Evolutionary conservation across 2,113 vertebrate species (phyloP).

Genomic region (Lamprotornis superbus): DNA sequence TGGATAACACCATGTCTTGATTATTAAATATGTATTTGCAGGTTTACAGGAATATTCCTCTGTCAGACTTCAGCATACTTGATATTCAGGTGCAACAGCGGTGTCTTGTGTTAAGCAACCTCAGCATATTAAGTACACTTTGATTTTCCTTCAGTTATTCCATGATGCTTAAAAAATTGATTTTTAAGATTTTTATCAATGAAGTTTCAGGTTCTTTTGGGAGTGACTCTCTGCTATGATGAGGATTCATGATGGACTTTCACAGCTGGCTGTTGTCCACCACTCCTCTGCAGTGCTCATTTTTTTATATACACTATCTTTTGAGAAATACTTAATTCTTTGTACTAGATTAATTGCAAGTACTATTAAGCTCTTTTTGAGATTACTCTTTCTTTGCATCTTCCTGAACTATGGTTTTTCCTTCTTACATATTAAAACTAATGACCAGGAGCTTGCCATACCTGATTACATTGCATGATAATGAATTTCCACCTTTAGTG

Average conservation of each 20-base stretch:
- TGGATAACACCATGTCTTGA: slow-evolving; percentile 36
- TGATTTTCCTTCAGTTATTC: slow-evolving; percentile 69
- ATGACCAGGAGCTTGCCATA: not conserved
- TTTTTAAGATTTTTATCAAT: slow-evolving; percentile 54
- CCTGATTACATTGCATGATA: slow-evolving; percentile 12
- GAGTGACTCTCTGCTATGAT: slow-evolving; percentile 34
- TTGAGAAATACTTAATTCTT: slow-evolving; percentile 10
- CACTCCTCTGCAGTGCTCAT: not conserved
- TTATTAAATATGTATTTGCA: slow-evolving; percentile 43
- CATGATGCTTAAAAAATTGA: slow-evolving; percentile 29
- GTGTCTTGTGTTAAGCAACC: slow-evolving; percentile 50
- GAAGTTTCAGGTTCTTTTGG: slow-evolving; percentile 34
- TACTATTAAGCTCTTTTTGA: not conserved
- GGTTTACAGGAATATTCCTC: slow-evolving; percentile 50
- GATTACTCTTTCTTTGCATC: not conserved
- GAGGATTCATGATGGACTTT: not conserved
- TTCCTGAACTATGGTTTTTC: not conserved
- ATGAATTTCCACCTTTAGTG: not conserved
- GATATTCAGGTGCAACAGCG: slow-evolving; percentile 62
- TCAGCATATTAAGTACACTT: slow-evolving; percentile 69
- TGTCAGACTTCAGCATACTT: slow-evolving; percentile 37
- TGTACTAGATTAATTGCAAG: not conserved
- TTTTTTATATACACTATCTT: not conserved
- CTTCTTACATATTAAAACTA: not conserved
- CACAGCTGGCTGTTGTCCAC: not conserved